Evolutionary conservation across 1,140 invertebrate genomes (phyloP).

Genomic region (Drosophila bocqueti): DNA sequence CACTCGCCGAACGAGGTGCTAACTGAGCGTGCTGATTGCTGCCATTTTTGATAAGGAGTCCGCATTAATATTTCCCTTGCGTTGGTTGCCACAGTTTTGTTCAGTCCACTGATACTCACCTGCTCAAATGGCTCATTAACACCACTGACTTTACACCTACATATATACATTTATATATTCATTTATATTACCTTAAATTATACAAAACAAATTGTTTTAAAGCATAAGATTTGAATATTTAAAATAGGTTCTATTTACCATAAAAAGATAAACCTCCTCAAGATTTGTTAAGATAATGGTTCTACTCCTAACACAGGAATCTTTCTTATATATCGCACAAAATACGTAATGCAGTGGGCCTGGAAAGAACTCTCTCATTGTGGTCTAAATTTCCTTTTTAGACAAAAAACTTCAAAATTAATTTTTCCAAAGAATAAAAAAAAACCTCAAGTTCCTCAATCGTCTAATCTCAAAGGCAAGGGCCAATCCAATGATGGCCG

Average conservation of each 20-base stretch:
- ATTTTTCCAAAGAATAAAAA: not conserved
- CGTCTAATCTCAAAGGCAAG: not conserved
- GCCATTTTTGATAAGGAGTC: conserved; percentile 80
- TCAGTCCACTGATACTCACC: conserved; percentile 18
- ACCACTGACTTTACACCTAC: not conserved
- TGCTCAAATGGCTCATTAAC: conserved; percentile 13
- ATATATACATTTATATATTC: too few relatives aligned
- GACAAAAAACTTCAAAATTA: not conserved
- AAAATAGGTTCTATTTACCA: not conserved
- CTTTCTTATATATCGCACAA: not conserved
- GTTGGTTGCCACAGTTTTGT: conserved; percentile 55
- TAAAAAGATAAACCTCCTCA: too few relatives aligned
- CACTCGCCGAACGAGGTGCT: conserved; percentile 65
- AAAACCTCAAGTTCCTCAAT: not conserved
- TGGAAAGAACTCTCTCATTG: not conserved
- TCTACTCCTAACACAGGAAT: too few relatives aligned
- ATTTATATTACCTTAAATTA: not conserved
- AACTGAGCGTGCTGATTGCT: conserved; percentile 82
- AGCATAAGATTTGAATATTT: not conserved
- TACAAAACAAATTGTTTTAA: not conserved
- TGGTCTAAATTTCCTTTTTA: not conserved
- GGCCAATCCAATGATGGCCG: conserved; percentile 38
- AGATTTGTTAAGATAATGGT: too few relatives aligned
- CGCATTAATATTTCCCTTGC: conserved; percentile 74
- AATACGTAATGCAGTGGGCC: not conserved